Percentiles rank a stretch among this genome's conserved stretches.
Conservation (phyloP, 2,113 vertebrate species). For the Anoplopoma fimbria region DNA sequence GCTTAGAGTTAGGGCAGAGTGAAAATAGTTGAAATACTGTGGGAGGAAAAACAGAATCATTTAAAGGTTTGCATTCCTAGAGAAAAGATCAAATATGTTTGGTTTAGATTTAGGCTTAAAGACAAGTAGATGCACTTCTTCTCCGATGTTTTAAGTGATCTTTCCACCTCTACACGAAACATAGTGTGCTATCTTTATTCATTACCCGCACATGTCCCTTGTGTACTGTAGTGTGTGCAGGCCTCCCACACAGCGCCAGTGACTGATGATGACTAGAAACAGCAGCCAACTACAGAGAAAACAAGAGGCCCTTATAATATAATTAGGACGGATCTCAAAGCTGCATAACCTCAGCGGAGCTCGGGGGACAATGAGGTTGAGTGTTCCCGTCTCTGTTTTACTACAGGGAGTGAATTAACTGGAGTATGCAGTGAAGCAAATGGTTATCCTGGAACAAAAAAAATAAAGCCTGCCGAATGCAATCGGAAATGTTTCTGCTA, state of each 20-base stretch:
- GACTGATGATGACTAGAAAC: conserved; percentile 72
- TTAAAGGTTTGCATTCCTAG: neutral
- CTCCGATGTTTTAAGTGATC: conserved; percentile 28
- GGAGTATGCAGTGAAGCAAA: conserved; percentile 55
- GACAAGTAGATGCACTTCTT: neutral
- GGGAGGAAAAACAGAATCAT: neutral
- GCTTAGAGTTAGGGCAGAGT: neutral
- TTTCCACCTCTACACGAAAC: conserved; percentile 31
- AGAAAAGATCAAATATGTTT: neutral
- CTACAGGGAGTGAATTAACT: conserved; percentile 74
- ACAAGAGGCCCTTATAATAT: conserved; percentile 70
- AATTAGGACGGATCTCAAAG: conserved; percentile 73
- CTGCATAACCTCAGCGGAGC: conserved; percentile 64
- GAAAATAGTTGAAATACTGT: neutral
- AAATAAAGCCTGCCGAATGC: conserved; percentile 20
- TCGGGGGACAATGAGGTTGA: conserved; percentile 66
- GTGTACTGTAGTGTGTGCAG: conserved; percentile 36
- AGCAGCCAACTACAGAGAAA: conserved; percentile 64
- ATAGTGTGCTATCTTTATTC: conserved; percentile 54
- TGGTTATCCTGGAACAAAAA: conserved; percentile 53
- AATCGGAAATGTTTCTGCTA: conserved; percentile 30
- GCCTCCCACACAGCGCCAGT: conserved; percentile 70
- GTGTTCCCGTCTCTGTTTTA: conserved; percentile 66
- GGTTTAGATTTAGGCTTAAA: conserved; percentile 3
- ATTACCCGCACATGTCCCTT: conserved; percentile 51